phyloP scores from a whole-genome alignment of 1,140 invertebrate species.

The Trachymyrmex septentrionalis region DNA sequence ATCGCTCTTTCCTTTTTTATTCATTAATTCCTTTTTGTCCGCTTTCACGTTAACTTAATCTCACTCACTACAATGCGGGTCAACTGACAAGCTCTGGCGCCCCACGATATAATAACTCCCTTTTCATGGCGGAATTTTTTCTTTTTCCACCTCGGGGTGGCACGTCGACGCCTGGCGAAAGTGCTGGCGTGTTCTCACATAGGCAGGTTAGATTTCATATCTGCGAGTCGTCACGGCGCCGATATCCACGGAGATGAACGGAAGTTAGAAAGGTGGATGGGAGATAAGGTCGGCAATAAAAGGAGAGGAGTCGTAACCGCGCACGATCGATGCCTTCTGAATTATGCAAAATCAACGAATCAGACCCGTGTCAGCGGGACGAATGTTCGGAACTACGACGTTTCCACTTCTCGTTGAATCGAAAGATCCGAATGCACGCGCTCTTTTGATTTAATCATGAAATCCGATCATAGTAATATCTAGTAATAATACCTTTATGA shows the following conservation, averaged over 20 bases:
- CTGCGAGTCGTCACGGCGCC: conserved; percentile 39
- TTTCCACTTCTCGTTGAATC: conserved; percentile 36
- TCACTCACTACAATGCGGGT: neutral
- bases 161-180: conserved; percentile 28
- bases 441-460: neutral
- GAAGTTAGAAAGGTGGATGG: conserved; percentile 59
- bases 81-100: neutral
- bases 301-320: conserved; percentile 62
- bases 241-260: conserved; percentile 69
- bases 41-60: conserved; percentile 16
- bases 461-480: neutral
- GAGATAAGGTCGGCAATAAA: conserved; percentile 72
- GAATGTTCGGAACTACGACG: conserved; percentile 36
- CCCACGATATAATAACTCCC: conserved; percentile 24
- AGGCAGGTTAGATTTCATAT: conserved; percentile 48
- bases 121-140: neutral
- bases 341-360: conserved; percentile 75
- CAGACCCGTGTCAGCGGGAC: conserved; percentile 70
- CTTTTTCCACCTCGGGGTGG: neutral
- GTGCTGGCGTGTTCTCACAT: conserved; percentile 37
- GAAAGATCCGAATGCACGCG: neutral
- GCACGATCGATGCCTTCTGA: conserved; percentile 57
- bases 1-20: neutral
- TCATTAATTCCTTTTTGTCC: neutral
- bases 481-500: neutral